Base-by-base conservation (phyloP, 1,140 invertebrate species). In the Calliopsis andreniformis region DNA sequence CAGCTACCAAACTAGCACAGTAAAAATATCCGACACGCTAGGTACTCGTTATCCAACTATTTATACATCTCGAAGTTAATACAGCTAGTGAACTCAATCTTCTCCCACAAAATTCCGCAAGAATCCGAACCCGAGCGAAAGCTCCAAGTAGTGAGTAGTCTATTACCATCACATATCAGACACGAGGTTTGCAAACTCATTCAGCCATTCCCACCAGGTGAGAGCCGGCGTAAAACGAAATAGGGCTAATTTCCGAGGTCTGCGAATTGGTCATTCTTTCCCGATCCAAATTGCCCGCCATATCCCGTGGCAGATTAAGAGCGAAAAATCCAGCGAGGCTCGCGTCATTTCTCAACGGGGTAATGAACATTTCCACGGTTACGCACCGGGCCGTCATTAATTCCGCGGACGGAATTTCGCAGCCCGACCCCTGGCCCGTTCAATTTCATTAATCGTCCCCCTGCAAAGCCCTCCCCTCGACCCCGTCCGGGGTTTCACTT, bases 381-480 rank as follows among this genome's bases (percentile, higher is more conserved):
- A 68, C 73, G 66, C 55, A 66, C 30, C 18, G 55, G 42, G 23
- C 66, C 23, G 68, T 71, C 67, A 71, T 77, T 77, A 77, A 77
- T 77, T 77, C 75, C 67, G 56, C 30, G 72, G 68, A 58, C 76
- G 42, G 67, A 83, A 64, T 76, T 72, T 80, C 78, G 61, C 73
- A 14, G 58, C 49, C 35, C 35, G 32, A 53, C 56, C 47, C 47
- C n/a, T 30, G 78, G n/a, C 16, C 56, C 78, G 76, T 84, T 68
- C 82, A 84, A 84, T 84, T 84, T 84, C 82, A 84, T 84, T 84
- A 84, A 84, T 84, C 78, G 82, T 77, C 43, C 71, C 77, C 58
- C 79, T 53, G 42, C 49, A 68, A 83, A 80, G 58, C 51, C 63
- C 49, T 62, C 43, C 42, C 51, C 43, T 55, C 56, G 47, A 55